Conservation (phyloP, 2,888 invertebrate genomes). For the Drosophila putrida region DNA sequence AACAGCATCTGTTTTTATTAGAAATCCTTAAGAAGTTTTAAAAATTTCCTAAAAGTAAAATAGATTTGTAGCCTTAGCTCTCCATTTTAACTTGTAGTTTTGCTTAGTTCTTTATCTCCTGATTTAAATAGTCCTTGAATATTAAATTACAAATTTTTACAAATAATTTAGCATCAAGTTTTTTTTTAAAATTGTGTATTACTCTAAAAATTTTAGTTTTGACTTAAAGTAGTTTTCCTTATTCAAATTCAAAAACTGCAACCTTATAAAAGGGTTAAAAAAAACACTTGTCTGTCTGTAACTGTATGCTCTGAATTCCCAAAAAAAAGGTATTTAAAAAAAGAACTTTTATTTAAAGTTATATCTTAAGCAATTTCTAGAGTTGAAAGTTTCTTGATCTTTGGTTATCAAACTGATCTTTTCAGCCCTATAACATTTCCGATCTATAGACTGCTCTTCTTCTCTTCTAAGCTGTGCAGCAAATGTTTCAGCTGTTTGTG, state of each 20-base stretch:
- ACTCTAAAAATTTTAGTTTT: background rate
- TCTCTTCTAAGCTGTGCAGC: background rate
- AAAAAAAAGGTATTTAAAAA: background rate
- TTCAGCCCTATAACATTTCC: background rate
- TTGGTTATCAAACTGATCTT: background rate
- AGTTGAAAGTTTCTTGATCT: background rate
- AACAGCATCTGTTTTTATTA: background rate
- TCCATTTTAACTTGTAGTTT: background rate
- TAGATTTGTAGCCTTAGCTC: too few relatives aligned
- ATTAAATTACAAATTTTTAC: background rate
- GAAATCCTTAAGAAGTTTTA: too few relatives aligned
- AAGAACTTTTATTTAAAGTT: background rate
- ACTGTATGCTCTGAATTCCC: background rate
- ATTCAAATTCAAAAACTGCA: too few relatives aligned
- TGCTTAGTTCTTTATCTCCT: background rate
- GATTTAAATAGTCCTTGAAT: too few relatives aligned
- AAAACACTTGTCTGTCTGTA: too few relatives aligned
- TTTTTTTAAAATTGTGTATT: too few relatives aligned
- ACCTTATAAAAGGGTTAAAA: too few relatives aligned
- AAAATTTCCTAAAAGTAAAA: background rate
- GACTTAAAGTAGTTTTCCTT: background rate
- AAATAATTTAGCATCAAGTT: too few relatives aligned
- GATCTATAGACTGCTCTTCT: background rate
- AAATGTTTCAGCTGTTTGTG: slow-evolving; percentile 37
- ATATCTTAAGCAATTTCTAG: background rate